Evolutionary conservation across 2,113 vertebrate species (phyloP), one percentile per base, ranked within the genome.

Genomic region (Ammodytes marinus): DNA sequence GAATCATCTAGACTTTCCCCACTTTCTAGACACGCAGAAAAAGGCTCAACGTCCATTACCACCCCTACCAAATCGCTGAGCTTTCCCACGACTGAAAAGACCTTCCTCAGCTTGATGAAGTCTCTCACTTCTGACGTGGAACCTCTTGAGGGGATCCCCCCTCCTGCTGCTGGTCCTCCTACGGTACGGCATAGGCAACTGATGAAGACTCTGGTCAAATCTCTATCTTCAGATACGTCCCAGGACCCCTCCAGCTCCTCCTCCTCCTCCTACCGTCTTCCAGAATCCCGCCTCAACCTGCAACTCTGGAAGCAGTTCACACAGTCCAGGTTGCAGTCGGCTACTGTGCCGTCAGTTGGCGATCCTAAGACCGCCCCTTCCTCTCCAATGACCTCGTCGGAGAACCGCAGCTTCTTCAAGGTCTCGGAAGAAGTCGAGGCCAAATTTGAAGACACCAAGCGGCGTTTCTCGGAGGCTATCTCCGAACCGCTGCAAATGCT

Each of bases 271-370:
- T 93, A 93, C 75, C 96, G 95, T 40, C 91, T 95, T 8, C 90
- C 96, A 0, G 98, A 99, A 80, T 95, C 98, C 0, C 97, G 97
- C 72, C 95, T 99, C 76, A 99, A 99, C 87, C 91, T 99, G 68
- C 97, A 98, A 83, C 95, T 99, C n/a, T 99, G 99, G 88, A 99
- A 98, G 90, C 97, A 98, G 86, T 97, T 99, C 90, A 96, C 97
- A 13, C 98, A 99, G 52, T 96, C 98, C 42, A 96, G 97, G 37
- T 89, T 93, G 45, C 65, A 85, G 0, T 68, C 88, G 80, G 91
- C 95, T 4, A 39, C 76, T 2, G 54, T 8, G 74, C 46, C 82
- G 0, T 73, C 87, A 27, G 46, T 94, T 43, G 94, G 96, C 0
- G 97, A 99, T 77, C 98, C 97, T 54, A 99, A 99, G 94, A 99